Base-by-base conservation (phyloP, 2,797 vertebrate species). In the Danio kyathit region DNA sequence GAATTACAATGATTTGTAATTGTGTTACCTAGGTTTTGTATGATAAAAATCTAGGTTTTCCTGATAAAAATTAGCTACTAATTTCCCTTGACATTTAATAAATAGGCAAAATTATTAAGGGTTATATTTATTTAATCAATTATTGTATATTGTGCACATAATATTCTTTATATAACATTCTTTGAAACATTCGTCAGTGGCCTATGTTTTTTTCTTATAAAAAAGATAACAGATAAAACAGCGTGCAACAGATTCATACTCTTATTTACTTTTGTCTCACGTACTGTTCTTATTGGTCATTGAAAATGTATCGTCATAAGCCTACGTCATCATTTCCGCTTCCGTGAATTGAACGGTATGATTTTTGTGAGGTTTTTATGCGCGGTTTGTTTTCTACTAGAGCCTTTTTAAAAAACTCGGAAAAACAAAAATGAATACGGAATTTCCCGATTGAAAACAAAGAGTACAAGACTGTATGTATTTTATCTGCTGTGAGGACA, bases 321-420 rank as follows among this genome's bases (percentile, higher is more conserved):
- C 0, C 21, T 48, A 85, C 88, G 89, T 92, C 91, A 94, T 78
- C 44, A 49, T 85, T 92, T 88, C 90, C 89, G 6, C 67, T 89
- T 91, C 88, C 86, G 77, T 60, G n/a, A 57, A 40, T 72, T 29
- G 64, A 17, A 16, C 43, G 7, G 17, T 61, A 64, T 60, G 4
- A 41, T n/a, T 38, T n/a, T 54, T 16, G 41, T 14, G 63, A 13
- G 43, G 46, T 5, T 71, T 61, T 49, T 43, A n/a, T 29, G 1
- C 10, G 48, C 10, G 49, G 29, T 61, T 60, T 51, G 46, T 16
- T 12, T 49, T 52, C 8, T 41, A 51, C 29, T 16, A 21, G 52
- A 7, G 54, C 1, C 29, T 40, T 43, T 41, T 43, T 43, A n/a
- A 43, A 63, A 12, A 59, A 14, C n/a, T 19, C 9, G 49, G 61